A percentile compares a stretch with the other conserved stretches of the same genome.
These are phyloP conservation scores for Dryobates pubescens DNA, from an alignment of 2,797 vertebrate genomes.

Conservation along the genomic window DNA sequence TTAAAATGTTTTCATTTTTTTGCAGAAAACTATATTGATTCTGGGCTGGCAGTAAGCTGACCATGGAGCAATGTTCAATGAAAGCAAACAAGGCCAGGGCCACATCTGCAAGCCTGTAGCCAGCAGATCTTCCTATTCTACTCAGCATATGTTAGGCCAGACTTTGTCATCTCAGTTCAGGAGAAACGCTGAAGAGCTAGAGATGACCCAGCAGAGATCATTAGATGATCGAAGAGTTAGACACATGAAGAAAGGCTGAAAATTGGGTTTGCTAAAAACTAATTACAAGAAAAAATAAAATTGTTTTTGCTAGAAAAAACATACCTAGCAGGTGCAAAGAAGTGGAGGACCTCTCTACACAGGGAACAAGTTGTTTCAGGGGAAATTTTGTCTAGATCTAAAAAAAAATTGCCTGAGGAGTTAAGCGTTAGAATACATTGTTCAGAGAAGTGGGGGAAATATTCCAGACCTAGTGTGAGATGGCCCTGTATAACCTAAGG, in stretches of 20 bases:
- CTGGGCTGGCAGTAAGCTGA: neutral
- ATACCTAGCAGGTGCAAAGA: neutral
- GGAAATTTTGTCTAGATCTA: neutral
- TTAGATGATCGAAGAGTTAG: neutral
- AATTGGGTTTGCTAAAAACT: neutral
- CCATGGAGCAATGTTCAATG: neutral
- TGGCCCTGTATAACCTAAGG: neutral
- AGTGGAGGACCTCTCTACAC: neutral
- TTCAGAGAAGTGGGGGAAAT: neutral
- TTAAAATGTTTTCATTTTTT: neutral
- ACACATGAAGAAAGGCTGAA: neutral
- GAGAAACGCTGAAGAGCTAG: neutral
- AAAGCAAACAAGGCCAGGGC: neutral
- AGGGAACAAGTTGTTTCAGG: neutral
- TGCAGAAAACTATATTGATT: neutral
- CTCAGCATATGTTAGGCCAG: fast-evolving
- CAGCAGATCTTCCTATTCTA: neutral
- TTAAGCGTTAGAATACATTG: neutral
- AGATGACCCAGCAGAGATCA: neutral
- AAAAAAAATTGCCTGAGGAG: neutral
- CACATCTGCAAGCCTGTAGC: neutral
- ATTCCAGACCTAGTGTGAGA: neutral
- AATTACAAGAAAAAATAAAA: too few relatives aligned
- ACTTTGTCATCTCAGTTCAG: neutral
- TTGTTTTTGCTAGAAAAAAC: neutral